Evolutionary conservation across 2,888 invertebrate genomes (phyloP), one percentile per base, ranked within the genome.

Genomic region (Drosophila cognata): DNA sequence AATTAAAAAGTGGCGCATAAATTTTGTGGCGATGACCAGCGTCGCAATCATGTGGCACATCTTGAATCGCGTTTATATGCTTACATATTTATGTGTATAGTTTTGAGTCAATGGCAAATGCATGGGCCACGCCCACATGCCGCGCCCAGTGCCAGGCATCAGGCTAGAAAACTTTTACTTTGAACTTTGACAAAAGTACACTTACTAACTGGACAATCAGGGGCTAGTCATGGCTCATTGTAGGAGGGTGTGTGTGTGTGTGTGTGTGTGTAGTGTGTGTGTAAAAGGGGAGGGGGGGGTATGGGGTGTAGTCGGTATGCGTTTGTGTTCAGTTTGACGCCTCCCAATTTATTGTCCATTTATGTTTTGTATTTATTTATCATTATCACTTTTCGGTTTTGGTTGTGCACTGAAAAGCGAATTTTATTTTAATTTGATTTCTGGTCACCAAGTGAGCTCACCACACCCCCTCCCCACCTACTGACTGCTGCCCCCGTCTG

Each of bases 361-460:
- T 70, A 64, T 38, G 58, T 61, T 55, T 50, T 25, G 33, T 29
- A 43, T 74, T 64, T 76, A 25, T 46, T 46, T 46, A 8, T 8
- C 21, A 46, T 46, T 25, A 46, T 46, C 46, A 46, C 13, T 46
- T 46, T 46, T 33, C 4, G 33, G 25, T 25, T 25, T 46, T 21
- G 61, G 33, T 41, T 64, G 52, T 28, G 50, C 28, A 28, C 56
- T 50, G 67, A 62, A 74, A 69, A 70, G 62, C 67, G 68, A 76
- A 70, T 80, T 80, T 72, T 67, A 70, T 84, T 83, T 74, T 72
- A 55, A 82, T 76, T 81, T 84, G 69, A 79, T 84, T 87, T 75
- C 81, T 75, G 76, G 74, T 74, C 71, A 79, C 70, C 71, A 64
- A 65, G 50, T 38, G 43, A 53, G 63, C 68, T 56, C 57, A n/a